phyloP scores from a whole-genome alignment of 35 echinoderm and acorn worm species.

The Stichopus chloronotus region DNA sequence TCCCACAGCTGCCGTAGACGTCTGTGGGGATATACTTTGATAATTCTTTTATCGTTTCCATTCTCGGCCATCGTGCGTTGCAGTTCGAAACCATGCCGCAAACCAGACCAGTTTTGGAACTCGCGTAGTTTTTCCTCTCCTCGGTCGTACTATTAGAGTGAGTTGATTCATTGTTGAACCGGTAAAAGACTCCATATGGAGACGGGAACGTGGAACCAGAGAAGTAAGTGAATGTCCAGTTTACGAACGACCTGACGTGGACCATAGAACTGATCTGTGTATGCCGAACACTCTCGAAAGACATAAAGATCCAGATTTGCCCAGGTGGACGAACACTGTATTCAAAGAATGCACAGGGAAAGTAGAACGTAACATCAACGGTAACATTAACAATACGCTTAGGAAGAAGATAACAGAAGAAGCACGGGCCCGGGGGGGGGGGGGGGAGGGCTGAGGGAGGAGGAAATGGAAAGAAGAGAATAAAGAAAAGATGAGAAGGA shows the following conservation, averaged over 20 bases:
- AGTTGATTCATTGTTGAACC: neutral
- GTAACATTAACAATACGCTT: neutral
- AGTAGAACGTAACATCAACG: neutral
- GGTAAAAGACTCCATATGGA: slow-evolving; percentile 15
- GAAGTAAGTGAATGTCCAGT: slow-evolving; percentile 50
- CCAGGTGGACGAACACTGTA: slow-evolving; percentile 33
- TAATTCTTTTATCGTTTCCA: slow-evolving; percentile 12
- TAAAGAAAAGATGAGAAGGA: neutral
- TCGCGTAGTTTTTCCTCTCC: neutral
- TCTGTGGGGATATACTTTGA: slow-evolving; percentile 29
- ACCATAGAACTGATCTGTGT: neutral
- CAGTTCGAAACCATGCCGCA: slow-evolving; percentile 72
- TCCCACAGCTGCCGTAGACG: slow-evolving; percentile 19
- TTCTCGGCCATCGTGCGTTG: neutral
- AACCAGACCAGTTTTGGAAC: slow-evolving; percentile 15
- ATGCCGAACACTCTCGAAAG: slow-evolving; percentile 19
- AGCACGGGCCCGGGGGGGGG: neutral
- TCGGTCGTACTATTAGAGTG: neutral
- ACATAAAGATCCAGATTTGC: slow-evolving; percentile 50
- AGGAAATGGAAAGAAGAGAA: neutral
- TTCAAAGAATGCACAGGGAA: neutral
- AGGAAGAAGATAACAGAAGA: neutral
- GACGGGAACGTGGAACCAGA: slow-evolving; percentile 1
- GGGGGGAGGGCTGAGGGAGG: neutral
- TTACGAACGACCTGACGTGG: neutral